Percentiles rank a stretch among this genome's conserved stretches.
Evolutionary conservation across 1,140 invertebrate species (phyloP).

Genomic region (Aphelenchoides besseyi): DNA sequence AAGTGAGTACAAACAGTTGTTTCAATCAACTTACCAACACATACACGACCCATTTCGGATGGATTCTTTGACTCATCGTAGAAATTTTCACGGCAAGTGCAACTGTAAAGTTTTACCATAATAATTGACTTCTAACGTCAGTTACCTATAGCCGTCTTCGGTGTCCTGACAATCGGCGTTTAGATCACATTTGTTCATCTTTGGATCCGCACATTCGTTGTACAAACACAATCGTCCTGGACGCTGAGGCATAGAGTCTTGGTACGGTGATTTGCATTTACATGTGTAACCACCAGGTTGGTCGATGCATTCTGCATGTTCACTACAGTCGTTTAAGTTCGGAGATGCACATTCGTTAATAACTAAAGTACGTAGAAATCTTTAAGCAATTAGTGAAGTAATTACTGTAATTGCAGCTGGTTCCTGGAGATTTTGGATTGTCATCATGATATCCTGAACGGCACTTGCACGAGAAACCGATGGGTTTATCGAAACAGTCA

Average conservation of each 20-base stretch:
- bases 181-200: conserved; percentile 27
- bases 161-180: conserved; percentile 30
- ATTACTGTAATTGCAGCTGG: conserved; percentile 38
- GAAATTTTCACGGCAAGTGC: conserved; percentile 44
- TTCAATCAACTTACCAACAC: conserved; percentile 34
- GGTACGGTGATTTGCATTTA: conserved; percentile 75
- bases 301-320: conserved; percentile 77
- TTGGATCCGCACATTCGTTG: conserved; percentile 44
- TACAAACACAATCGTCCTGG: conserved; percentile 68
- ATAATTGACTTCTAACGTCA: no score
- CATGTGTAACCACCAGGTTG: conserved; percentile 83
- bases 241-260: conserved; percentile 64
- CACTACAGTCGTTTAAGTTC: conserved; percentile 84
- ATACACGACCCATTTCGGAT: conserved; percentile 51
- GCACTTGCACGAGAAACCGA: conserved; percentile 61
- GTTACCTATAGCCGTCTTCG: conserved; percentile 3
- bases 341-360: conserved; percentile 79
- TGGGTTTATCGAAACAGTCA: conserved; percentile 59
- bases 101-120: no score
- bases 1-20: background rate
- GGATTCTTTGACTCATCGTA: conserved; percentile 55
- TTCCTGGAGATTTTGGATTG: conserved; percentile 40
- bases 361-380: conserved; percentile 18
- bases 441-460: conserved; percentile 42
- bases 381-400: conserved; percentile 2